A percentile compares a stretch with the other conserved stretches of the same genome.
phyloP scores from a whole-genome alignment of 2,113 vertebrate genomes.

The Triplophysa siluroides region DNA sequence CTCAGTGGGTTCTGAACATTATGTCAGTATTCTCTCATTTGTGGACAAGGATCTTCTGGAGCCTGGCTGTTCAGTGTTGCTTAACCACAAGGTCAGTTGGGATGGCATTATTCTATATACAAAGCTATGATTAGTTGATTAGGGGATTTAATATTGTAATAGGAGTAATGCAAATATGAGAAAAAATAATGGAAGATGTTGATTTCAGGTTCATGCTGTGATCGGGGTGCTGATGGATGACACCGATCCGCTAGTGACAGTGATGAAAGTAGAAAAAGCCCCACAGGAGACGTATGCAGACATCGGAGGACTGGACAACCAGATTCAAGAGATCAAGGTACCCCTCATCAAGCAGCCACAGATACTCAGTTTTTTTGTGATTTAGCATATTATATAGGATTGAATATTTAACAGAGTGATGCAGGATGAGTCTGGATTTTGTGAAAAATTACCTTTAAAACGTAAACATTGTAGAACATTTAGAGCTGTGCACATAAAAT shows the following conservation, averaged over 20 bases:
- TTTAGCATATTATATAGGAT: too few relatives aligned
- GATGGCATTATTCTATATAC: neutral
- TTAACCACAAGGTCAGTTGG: slow-evolving; percentile 90
- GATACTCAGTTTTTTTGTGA: neutral
- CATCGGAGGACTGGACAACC: slow-evolving; percentile 94
- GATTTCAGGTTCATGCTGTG: slow-evolving; percentile 89
- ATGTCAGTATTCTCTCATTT: slow-evolving; percentile 97
- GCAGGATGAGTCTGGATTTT: too few relatives aligned
- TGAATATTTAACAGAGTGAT: too few relatives aligned
- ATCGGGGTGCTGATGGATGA: slow-evolving; percentile 98
- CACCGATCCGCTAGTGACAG: slow-evolving; percentile 94
- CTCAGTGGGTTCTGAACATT: slow-evolving; percentile 96
- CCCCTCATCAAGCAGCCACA: neutral
- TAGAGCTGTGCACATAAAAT: too few relatives aligned
- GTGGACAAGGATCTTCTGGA: slow-evolving; percentile 97
- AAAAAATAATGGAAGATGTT: too few relatives aligned
- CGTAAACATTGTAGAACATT: too few relatives aligned
- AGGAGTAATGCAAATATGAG: too few relatives aligned
- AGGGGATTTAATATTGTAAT: too few relatives aligned
- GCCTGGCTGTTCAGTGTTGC: slow-evolving; percentile 94
- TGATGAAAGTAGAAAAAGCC: slow-evolving; percentile 99
- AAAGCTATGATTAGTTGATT: too few relatives aligned
- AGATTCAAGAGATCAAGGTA: slow-evolving; percentile 99
- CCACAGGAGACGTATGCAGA: slow-evolving; percentile 97
- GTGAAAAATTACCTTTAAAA: too few relatives aligned